These are phyloP conservation scores for Boloria selene DNA, from an alignment of 2,888 invertebrate genomes.

Conservation along the genomic window DNA sequence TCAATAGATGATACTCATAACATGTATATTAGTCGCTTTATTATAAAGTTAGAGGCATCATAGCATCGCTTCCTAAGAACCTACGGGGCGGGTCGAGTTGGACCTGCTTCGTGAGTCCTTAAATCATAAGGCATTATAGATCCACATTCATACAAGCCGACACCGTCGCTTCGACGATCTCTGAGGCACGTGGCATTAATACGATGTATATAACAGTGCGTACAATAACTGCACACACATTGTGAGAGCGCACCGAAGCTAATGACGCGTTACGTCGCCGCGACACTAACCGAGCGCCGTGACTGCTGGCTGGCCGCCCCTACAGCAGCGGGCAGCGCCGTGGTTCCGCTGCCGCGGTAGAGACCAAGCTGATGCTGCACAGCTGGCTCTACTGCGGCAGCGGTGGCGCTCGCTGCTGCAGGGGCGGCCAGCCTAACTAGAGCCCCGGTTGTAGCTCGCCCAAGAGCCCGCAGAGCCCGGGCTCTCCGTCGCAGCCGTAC, in stretches of 20 bases:
- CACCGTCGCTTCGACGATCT: slow-evolving; percentile 18
- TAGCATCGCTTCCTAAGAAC: slow-evolving; percentile 48
- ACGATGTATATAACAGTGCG: slow-evolving; percentile 57
- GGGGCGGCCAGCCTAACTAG: slow-evolving; percentile 62
- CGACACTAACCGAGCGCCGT: slow-evolving; percentile 44
- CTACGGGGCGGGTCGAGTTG: slow-evolving; percentile 39
- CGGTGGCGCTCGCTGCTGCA: slow-evolving; percentile 16
- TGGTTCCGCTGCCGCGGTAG: slow-evolving; percentile 1
- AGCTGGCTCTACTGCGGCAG: slow-evolving; percentile 4
- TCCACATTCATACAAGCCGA: slow-evolving; percentile 24
- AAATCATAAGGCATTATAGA: slow-evolving; percentile 15
- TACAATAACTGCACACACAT: slow-evolving; percentile 52
- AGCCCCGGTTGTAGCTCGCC: slow-evolving; percentile 86
- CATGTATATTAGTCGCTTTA: slow-evolving; percentile 65
- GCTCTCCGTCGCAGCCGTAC: slow-evolving; percentile 87
- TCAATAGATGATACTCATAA: slow-evolving; percentile 53
- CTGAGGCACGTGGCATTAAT: slow-evolving; percentile 35
- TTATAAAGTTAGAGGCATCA: slow-evolving; percentile 43
- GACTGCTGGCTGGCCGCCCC: not conserved
- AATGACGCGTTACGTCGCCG: slow-evolving; percentile 43
- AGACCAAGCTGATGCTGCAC: not conserved
- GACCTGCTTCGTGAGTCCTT: not conserved
- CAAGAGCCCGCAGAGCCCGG: slow-evolving; percentile 85
- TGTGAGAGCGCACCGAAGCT: slow-evolving; percentile 52
- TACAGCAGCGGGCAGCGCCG: slow-evolving; percentile 6